Evolutionary conservation across 2,113 vertebrate species (phyloP).

Genomic region (Nibea coibor): DNA sequence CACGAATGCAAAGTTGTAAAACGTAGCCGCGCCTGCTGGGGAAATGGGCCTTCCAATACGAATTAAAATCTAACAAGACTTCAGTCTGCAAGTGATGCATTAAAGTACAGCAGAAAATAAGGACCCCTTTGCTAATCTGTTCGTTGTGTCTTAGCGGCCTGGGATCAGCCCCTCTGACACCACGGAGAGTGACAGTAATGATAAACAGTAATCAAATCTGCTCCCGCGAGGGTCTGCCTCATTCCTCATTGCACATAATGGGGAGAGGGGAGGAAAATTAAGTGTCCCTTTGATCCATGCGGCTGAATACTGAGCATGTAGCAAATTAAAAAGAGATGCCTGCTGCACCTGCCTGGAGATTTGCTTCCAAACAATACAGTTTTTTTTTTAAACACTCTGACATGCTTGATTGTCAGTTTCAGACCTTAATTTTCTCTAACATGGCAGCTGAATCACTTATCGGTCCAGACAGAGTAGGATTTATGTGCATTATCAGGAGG

Average conservation of each 20-base stretch:
- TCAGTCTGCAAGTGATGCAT: constrained; percentile 65
- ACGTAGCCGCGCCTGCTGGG: constrained; percentile 34
- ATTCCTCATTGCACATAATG: constrained; percentile 72
- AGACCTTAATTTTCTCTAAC: constrained; percentile 47
- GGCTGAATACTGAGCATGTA: constrained; percentile 75
- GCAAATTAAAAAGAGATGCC: constrained; percentile 78
- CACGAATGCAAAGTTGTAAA: constrained; percentile 31
- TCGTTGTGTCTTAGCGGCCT: constrained; percentile 44
- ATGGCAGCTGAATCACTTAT: constrained; percentile 28
- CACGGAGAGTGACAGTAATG: constrained; percentile 76
- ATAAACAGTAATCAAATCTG: constrained; percentile 81
- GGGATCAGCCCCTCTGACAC: constrained; percentile 67
- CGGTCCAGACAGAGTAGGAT: constrained; percentile 3
- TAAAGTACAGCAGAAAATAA: constrained; percentile 73
- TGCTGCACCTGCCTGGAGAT: constrained; percentile 63
- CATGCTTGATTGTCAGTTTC: constrained; percentile 48
- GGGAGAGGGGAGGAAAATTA: constrained; percentile 76
- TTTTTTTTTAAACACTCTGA: constrained; percentile 35
- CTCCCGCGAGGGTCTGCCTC: constrained; percentile 69
- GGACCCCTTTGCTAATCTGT: constrained; percentile 72
- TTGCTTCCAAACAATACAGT: constrained; percentile 52
- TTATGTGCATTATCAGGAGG: constrained; percentile 27
- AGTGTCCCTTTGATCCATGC: constrained; percentile 79
- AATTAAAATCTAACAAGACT: constrained; percentile 75
- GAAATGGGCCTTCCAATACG: constrained; percentile 64